These are phyloP conservation scores for human DNA, from an alignment of 2,113 vertebrate genomes.

Conservation along the genomic window DNA sequence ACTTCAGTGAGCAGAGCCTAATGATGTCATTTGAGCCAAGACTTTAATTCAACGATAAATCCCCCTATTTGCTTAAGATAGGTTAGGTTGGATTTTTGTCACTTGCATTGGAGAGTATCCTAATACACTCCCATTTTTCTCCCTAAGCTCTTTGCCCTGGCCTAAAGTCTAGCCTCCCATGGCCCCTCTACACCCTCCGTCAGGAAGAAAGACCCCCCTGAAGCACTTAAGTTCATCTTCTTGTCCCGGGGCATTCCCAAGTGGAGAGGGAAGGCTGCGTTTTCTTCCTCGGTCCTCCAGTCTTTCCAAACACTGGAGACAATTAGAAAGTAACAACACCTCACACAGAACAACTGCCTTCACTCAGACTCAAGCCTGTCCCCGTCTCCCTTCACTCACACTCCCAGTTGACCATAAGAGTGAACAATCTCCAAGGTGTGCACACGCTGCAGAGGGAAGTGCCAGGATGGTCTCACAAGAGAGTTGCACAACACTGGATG, in stretches of 20 bases:
- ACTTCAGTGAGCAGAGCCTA: not conserved
- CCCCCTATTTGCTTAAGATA: not conserved
- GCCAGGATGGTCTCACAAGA: not conserved
- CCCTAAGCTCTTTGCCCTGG: not conserved
- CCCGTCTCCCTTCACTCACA: rapidly evolving
- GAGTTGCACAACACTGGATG: rapidly evolving
- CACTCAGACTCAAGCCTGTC: not conserved
- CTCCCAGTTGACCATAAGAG: not conserved
- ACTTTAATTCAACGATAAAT: slow-evolving; percentile 1
- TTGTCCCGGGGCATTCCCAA: not conserved
- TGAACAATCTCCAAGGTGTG: not conserved
- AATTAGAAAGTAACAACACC: not conserved
- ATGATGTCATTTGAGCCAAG: not conserved
- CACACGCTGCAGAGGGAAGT: not conserved
- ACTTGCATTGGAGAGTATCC: not conserved
- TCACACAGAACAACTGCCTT: not conserved
- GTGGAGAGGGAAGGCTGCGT: not conserved
- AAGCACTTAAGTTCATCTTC: not conserved
- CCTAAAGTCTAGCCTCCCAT: not conserved
- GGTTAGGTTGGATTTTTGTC: not conserved
- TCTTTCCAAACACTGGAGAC: not conserved
- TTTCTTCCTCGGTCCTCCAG: not conserved
- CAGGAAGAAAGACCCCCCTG: not conserved
- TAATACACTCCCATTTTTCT: not conserved
- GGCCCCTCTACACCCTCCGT: not conserved